Conservation (phyloP, 2,797 vertebrate genomes). For the Hippocampus kuda region DNA sequence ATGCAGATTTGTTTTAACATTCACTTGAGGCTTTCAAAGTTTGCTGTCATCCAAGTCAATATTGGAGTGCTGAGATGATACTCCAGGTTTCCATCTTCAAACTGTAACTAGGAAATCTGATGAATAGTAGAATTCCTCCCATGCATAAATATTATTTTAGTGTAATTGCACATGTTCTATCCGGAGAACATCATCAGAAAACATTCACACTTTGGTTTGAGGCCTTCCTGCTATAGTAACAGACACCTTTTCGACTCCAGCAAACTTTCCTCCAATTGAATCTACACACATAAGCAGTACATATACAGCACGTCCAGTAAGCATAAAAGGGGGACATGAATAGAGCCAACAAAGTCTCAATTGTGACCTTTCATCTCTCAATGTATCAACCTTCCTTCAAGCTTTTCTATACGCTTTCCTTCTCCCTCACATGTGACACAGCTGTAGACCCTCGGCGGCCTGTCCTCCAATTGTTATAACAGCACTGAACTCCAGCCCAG, state of each 20-base stretch:
- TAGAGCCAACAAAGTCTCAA: conserved; percentile 17
- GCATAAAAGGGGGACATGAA: not conserved
- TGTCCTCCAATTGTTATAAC: conserved; percentile 57
- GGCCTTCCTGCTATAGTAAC: conserved; percentile 28
- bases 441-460: conserved; percentile 52
- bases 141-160: too few relatives aligned
- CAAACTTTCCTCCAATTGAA: not conserved
- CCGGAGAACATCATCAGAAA: conserved; percentile 25
- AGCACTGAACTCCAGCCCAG: conserved; percentile 55
- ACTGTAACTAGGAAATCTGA: not conserved
- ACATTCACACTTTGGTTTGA: conserved; percentile 19
- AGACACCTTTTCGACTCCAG: conserved; percentile 6
- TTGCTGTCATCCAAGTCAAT: not conserved
- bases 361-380: conserved; percentile 33
- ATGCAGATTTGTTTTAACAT: not conserved
- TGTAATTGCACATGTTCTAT: not conserved
- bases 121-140: not conserved
- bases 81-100: not conserved
- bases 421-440: conserved; percentile 35
- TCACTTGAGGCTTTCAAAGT: not conserved
- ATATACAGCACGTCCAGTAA: not conserved
- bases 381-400: conserved; percentile 37
- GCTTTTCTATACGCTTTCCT: conserved; percentile 22
- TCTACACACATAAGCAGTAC: conserved; percentile 1
- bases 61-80: not conserved